phyloP scores from a whole-genome alignment of 2,888 invertebrate genomes.

The Drosophila buzzatii region DNA sequence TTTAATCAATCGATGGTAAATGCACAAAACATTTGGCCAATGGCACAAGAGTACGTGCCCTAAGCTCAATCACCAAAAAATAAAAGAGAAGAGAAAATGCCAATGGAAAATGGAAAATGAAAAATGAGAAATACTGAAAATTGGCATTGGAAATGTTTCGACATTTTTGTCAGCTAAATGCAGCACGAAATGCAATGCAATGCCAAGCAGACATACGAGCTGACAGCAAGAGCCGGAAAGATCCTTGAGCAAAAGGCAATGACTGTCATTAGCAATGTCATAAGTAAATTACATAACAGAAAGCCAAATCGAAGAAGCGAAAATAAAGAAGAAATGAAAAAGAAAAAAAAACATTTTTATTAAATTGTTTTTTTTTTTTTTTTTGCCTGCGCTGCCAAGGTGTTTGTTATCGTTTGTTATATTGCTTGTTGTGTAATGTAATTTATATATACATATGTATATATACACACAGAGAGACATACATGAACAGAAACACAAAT shows the following conservation, averaged over 20 bases:
- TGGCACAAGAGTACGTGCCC: constrained; percentile 31
- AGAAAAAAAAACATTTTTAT: constrained; percentile 52
- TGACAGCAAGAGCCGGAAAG: constrained; percentile 18
- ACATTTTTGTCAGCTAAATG: constrained; percentile 41
- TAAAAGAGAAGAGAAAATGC: background rate
- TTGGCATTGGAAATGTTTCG: constrained; percentile 39
- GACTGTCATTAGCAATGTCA: constrained; percentile 63
- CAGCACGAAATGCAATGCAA: constrained; percentile 43
- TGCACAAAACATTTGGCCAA: constrained; percentile 38
- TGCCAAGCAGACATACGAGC: constrained; percentile 10
- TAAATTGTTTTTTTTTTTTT: constrained; percentile 56
- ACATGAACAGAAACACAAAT: constrained; percentile 59
- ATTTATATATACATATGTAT: constrained; percentile 67
- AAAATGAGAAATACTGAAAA: constrained; percentile 38
- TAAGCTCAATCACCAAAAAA: background rate
- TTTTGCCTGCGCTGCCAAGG: constrained; percentile 53
- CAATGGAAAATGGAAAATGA: constrained; percentile 19
- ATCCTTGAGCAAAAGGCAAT: constrained; percentile 20
- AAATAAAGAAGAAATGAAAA: background rate
- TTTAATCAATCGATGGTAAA: constrained; percentile 55
- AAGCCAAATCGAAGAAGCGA: constrained; percentile 55
- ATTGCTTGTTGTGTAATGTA: constrained; percentile 79
- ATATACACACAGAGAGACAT: constrained; percentile 28
- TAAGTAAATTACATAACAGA: constrained; percentile 61
- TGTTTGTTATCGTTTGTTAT: constrained; percentile 80